Evolutionary conservation across 2,888 invertebrate genomes (phyloP).

Genomic region (Netelia melanura): DNA sequence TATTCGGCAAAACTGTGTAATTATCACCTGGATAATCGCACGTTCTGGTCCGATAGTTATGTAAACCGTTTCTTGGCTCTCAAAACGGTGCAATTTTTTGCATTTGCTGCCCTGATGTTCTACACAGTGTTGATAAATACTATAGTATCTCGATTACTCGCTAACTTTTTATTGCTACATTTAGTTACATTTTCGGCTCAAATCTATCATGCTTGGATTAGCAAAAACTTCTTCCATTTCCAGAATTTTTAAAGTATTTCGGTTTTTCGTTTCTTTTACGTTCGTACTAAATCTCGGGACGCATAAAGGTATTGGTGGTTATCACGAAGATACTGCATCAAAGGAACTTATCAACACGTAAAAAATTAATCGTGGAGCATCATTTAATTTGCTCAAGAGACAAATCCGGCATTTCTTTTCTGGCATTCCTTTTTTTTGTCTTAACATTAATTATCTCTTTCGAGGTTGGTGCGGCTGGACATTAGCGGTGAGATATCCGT

Average conservation of each 20-base stretch:
- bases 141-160: slow-evolving; percentile 38
- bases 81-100: background rate
- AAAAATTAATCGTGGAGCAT: slow-evolving; percentile 50
- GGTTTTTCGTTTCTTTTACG: slow-evolving; percentile 17
- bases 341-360: slow-evolving; percentile 37
- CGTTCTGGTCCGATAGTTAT: slow-evolving; percentile 14
- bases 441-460: slow-evolving; percentile 11
- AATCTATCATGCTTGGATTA: slow-evolving; percentile 32
- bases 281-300: slow-evolving; percentile 10
- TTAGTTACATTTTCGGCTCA: slow-evolving; percentile 19
- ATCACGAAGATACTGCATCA: slow-evolving; percentile 14
- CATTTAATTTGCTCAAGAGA: slow-evolving; percentile 12
- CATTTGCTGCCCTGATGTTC: background rate
- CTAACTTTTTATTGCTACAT: slow-evolving; percentile 51
- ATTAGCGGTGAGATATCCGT: slow-evolving; percentile 47
- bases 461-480: slow-evolving; percentile 15
- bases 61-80: slow-evolving; percentile 26
- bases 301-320: background rate
- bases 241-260: background rate
- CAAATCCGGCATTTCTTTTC: slow-evolving; percentile 33
- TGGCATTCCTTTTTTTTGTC: background rate
- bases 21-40: slow-evolving; percentile 13
- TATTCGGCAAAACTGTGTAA: slow-evolving; percentile 50
- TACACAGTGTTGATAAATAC: slow-evolving; percentile 41
- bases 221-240: slow-evolving; percentile 3